Conservation (phyloP, 23 tunicate species). For the Ascidia mentula region DNA sequence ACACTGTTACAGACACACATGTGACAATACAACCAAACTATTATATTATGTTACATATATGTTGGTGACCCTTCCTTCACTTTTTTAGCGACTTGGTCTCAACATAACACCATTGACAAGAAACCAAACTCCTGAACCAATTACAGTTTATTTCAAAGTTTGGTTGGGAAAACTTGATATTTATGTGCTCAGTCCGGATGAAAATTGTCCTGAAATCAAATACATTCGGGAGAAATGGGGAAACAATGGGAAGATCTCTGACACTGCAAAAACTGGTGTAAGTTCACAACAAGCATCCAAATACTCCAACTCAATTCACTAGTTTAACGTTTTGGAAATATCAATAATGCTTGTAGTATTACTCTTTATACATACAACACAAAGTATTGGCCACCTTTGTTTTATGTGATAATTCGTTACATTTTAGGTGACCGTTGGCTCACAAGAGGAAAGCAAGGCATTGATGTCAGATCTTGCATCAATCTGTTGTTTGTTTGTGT, state of each 20-base stretch:
- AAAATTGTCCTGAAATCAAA: constrained; percentile 40
- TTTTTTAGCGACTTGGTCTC: constrained; percentile 44
- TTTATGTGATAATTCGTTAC: neutral
- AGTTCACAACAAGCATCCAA: too few relatives aligned
- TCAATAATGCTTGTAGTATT: neutral
- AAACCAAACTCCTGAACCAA: constrained; percentile 37
- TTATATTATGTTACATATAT: too few relatives aligned
- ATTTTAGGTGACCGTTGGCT: constrained; percentile 26
- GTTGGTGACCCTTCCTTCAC: too few relatives aligned
- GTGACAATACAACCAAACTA: too few relatives aligned
- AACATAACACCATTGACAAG: constrained; percentile 39
- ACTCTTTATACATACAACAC: neutral
- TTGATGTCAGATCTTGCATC: constrained; percentile 63
- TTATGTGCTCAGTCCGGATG: constrained; percentile 56
- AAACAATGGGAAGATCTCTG: constrained; percentile 16
- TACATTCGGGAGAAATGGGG: constrained; percentile 79
- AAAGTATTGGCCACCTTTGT: too few relatives aligned
- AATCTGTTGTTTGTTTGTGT: constrained; percentile 63
- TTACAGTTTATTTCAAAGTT: constrained; percentile 48
- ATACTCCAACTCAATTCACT: too few relatives aligned
- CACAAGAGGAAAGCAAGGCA: constrained; percentile 45
- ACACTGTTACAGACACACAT: too few relatives aligned
- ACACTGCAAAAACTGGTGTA: constrained; percentile 64
- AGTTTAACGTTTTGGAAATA: too few relatives aligned
- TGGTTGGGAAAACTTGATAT: constrained; percentile 58